Evolutionary conservation across 2,888 invertebrate genomes (phyloP), one percentile per base, ranked within the genome.

Genomic region (Cabera pusaria): DNA sequence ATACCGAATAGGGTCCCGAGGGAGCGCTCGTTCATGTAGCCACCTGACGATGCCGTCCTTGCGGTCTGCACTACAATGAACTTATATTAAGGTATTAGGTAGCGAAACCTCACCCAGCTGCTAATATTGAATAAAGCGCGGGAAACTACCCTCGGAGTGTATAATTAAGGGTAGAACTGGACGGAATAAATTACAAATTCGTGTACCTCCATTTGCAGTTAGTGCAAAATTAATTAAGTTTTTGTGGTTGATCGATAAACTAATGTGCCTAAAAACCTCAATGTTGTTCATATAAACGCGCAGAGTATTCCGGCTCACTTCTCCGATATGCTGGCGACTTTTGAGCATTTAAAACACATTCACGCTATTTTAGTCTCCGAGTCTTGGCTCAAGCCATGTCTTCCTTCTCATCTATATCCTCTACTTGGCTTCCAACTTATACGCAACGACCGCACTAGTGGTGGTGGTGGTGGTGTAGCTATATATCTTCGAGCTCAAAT

Each of bases 161-260:
- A 31, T 35, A 41, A 41, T 41, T 41, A 31, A n/a, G 26, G 41
- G 18, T 20, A 21, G 21, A 39, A 44, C 45, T 43, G 43, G 14
- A 31, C 33, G 33, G 36, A 49, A 39, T 52, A 42, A 44, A 42
- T 52, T 44, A 39, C 28, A 21, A 41, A 35, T 41, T 41, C 31
- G 35, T 11, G 22, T 25, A 29, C 26, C 22, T 22, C 25, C 11
- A 35, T 25, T 29, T 18, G 21, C 17, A 22, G 41, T 35, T 35
- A 2, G 29, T 25, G 18, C 34, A 34, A 31, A 35, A 22, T 35
- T 41, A 41, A 41, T 35, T 41, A 31, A 31, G 35, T 29, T 34
- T 29, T 28, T 31, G 16, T 19, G 6, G 22, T 14, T 35, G 26
- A 35, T 31, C 12, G 18, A 29, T 34, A 34, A 28, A 35, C 25